Conservation (phyloP, 2,113 vertebrate genomes). For the Percopsis transmontana region DNA sequence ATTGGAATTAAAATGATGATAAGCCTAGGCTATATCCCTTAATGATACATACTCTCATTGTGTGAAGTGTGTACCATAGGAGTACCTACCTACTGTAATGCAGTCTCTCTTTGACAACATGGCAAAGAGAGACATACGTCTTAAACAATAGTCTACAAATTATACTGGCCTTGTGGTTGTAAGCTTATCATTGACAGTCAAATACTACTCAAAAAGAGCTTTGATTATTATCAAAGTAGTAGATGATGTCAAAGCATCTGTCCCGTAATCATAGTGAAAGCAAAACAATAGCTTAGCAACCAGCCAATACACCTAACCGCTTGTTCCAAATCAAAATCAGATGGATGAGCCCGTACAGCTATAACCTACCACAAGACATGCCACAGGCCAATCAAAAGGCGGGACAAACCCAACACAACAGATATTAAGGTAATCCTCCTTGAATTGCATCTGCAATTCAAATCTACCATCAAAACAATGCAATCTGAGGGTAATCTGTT, state of each 20-base stretch:
- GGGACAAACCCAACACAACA: neutral
- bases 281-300: neutral
- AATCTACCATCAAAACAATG: conserved; percentile 4
- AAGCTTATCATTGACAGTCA: conserved; percentile 46
- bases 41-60: too few species aligned
- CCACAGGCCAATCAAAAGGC: neutral
- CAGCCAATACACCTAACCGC: neutral
- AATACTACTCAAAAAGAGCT: conserved; percentile 2
- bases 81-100: too few species aligned
- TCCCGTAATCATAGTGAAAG: conserved; percentile 26
- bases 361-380: neutral
- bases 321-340: neutral
- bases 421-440: neutral
- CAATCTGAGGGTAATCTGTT: neutral
- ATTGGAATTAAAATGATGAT: too few species aligned
- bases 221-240: conserved; percentile 15
- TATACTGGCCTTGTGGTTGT: conserved; percentile 32
- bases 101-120: neutral
- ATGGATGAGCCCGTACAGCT: neutral
- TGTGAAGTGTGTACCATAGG: too few species aligned
- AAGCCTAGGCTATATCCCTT: too few species aligned
- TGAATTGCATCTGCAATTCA: neutral
- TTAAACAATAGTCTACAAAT: conserved; percentile 23
- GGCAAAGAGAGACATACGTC: neutral
- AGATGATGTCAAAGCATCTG: conserved; percentile 17